A percentile compares a stretch with the other conserved stretches of the same genome.
phyloP scores from a whole-genome alignment of 2,888 invertebrate genomes.

The Nebria salina region DNA sequence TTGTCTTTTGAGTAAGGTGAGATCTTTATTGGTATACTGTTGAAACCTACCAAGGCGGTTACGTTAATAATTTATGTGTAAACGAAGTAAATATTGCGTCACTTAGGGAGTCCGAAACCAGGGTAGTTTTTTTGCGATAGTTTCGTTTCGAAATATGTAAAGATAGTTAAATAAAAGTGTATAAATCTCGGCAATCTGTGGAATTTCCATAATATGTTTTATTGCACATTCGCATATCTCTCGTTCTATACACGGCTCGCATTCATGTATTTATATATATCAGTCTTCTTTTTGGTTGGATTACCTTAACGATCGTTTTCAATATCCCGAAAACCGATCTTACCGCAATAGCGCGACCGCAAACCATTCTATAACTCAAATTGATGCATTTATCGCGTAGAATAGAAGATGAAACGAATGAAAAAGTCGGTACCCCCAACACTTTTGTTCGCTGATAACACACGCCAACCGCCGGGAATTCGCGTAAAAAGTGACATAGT shows the following conservation, averaged over 20 bases:
- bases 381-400: conserved; percentile 44
- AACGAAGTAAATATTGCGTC: not conserved
- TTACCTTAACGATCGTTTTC: conserved; percentile 45
- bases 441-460: conserved; percentile 39
- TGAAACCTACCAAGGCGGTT: not conserved
- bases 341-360: not conserved
- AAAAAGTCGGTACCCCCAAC: conserved; percentile 35
- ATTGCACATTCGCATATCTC: conserved; percentile 36
- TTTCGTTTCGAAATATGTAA: not conserved
- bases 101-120: not conserved
- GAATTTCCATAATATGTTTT: conserved; percentile 46
- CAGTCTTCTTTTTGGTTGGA: conserved; percentile 22
- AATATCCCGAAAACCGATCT: conserved; percentile 29
- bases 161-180: not conserved
- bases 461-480: conserved; percentile 17
- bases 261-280: conserved; percentile 20
- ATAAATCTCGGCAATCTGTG: conserved; percentile 41
- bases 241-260: not conserved
- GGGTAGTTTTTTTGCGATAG: not conserved
- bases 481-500: conserved; percentile 15
- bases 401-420: conserved; percentile 25
- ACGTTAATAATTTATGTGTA: not conserved
- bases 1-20: not conserved
- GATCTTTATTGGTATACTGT: not conserved
- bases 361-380: conserved; percentile 43